Evolutionary conservation across 2,797 vertebrate genomes (phyloP).

Genomic region (Sylvia borin): DNA sequence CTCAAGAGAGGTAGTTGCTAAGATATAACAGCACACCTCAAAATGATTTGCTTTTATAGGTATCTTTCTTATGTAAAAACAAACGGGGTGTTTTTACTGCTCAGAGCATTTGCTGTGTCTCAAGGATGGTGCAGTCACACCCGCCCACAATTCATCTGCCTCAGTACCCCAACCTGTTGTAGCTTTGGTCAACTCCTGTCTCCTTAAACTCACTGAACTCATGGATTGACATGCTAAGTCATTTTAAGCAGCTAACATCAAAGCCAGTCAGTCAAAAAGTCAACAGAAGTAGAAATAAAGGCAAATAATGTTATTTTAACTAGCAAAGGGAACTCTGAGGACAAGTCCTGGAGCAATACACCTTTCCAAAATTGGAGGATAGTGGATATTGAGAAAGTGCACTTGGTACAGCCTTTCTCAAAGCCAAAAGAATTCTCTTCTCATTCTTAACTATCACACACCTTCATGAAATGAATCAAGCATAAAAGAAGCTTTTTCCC

Average conservation of each 20-base stretch:
- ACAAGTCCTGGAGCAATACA: not conserved
- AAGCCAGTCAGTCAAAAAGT: not conserved
- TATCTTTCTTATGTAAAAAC: not conserved
- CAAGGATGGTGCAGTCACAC: not conserved
- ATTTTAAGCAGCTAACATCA: not conserved
- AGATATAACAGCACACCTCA: not conserved
- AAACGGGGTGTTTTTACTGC: not conserved
- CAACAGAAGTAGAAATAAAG: not conserved
- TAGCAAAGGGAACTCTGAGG: not conserved
- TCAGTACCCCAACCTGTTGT: not conserved
- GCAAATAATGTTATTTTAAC: not conserved
- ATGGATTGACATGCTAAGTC: not conserved
- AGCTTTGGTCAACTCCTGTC: not conserved
- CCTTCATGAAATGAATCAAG: not conserved
- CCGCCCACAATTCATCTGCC: not conserved
- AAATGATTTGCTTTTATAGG: not conserved
- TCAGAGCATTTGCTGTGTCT: not conserved
- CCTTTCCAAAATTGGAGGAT: not conserved
- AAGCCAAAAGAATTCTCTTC: not conserved
- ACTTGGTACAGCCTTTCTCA: not conserved
- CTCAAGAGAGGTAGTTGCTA: not conserved
- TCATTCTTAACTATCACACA: not conserved
- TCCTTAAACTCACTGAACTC: not conserved
- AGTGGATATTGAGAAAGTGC: not conserved
- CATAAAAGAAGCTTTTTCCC: not conserved